Conservation (phyloP, 1,140 invertebrate genomes). For the Tetramorium parvispinum region DNA sequence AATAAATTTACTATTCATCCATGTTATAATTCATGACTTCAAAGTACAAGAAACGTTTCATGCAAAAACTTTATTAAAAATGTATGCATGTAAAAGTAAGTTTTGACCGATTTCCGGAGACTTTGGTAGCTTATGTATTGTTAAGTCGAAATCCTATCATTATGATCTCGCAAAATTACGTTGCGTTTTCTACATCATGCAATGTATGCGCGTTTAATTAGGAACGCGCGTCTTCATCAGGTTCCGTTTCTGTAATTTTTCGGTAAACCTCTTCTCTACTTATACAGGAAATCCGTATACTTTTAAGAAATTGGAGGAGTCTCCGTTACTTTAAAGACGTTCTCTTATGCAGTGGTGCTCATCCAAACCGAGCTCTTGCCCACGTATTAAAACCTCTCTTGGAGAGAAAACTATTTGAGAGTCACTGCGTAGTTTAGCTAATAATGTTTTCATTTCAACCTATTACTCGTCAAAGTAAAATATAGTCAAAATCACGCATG, state of each 20-base stretch:
- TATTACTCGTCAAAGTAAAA: too few species aligned
- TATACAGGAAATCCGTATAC: background rate
- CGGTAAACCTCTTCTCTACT: background rate
- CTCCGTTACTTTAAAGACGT: background rate
- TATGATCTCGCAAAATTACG: background rate
- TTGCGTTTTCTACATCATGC: background rate
- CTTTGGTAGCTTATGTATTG: background rate
- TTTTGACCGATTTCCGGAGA: background rate
- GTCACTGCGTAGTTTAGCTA: too few species aligned
- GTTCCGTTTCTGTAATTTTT: background rate
- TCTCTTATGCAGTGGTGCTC: too few species aligned
- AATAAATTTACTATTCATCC: too few species aligned
- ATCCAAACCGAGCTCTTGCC: too few species aligned
- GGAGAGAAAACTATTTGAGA: too few species aligned
- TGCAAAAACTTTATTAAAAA: background rate
- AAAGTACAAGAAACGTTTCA: background rate
- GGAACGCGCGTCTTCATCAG: background rate
- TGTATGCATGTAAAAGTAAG: background rate
- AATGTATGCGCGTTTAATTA: background rate
- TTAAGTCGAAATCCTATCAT: background rate
- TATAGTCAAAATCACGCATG: too few species aligned
- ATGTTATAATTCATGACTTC: background rate
- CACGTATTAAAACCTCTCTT: too few species aligned
- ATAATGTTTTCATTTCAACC: too few species aligned
- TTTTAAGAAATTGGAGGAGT: background rate